Base-by-base conservation (phyloP, 2,797 vertebrate genomes). In the Otus scops region DNA sequence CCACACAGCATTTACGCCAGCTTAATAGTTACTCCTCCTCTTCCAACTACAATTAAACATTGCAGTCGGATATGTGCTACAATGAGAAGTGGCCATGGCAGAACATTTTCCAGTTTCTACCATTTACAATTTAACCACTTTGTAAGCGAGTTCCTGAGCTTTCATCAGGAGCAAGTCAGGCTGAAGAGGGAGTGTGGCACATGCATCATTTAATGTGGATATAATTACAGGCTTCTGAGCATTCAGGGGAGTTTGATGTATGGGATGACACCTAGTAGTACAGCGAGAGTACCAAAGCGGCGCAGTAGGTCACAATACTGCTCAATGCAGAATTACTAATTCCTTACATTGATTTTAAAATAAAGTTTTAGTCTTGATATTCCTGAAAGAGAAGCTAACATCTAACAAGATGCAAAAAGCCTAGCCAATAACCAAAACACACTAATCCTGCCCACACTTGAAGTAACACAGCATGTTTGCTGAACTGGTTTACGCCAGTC, bases 181-280 rank as follows among this genome's bases (percentile, higher is more conserved):
- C 61, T 41, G 70, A 69, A 45, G 53, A 92, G 61, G 70, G 18
- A 89, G 68, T 3, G 26, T 59, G 93, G 92, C 68, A 74, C 75
- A 88, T 4, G 13, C 60, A 63, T 30, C 81, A 57, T 22, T 89
- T 85, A 68, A 50, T 16, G 26, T 4, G 6, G 65, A 36, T 60
- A 26, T 92, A 93, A 97, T 95, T 88, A 94, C 50, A 95, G 92
- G 81, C 71, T 92, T 60, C 64, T 34, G 61, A 87, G 56, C 27
- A 15, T 39, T 56, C 28, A 21, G 14, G 89, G 56, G 18, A 60
- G 84, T 69, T 36, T 64, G 77, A 67, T 45, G 41, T 13, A 38
- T 1, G 2, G 67, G 63, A 4, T 77, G 85, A 76, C 86, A 70
- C 67, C 70, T 2, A 18, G 8, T 74, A 20, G 56, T 41, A 19